phyloP scores from a whole-genome alignment of 2,113 vertebrate species.

The Psittacara wagleri region DNA sequence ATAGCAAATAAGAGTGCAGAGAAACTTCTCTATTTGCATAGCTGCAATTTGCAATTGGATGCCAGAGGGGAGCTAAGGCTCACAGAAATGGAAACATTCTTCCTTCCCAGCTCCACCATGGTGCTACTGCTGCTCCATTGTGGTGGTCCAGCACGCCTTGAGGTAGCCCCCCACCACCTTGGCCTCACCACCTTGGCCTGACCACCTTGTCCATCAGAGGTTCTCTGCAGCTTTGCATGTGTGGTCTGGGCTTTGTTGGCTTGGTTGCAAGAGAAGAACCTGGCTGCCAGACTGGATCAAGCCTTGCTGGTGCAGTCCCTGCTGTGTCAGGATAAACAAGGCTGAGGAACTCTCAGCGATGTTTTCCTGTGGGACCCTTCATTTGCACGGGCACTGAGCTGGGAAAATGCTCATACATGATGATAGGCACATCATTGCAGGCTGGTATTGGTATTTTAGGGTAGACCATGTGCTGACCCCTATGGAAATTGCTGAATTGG shows the following conservation, averaged over 20 bases:
- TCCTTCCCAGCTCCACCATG: not conserved
- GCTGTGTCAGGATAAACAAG: not conserved
- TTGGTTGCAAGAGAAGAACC: not conserved
- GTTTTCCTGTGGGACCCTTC: not conserved
- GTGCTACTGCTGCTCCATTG: fast-evolving
- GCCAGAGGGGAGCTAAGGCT: not conserved
- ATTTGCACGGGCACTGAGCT: not conserved
- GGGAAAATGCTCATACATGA: not conserved
- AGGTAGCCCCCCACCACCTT: not conserved
- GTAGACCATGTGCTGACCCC: not conserved
- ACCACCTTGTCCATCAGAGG: not conserved
- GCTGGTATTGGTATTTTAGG: not conserved
- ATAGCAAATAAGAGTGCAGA: not conserved
- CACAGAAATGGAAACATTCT: too few relatives aligned
- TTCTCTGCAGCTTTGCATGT: not conserved
- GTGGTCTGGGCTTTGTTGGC: not conserved
- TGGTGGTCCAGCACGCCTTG: fast-evolving
- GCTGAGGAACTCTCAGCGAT: fast-evolving
- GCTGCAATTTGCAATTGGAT: not conserved
- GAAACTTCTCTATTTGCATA: not conserved
- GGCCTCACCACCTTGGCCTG: too few relatives aligned
- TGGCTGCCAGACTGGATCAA: not conserved
- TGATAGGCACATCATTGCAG: fast-evolving
- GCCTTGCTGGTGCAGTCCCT: fast-evolving
- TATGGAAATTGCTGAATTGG: not conserved